A percentile compares a stretch with the other conserved stretches of the same genome.
Evolutionary conservation across 2,113 vertebrate species (phyloP).

Genomic region (Rhinichthys klamathensis): DNA sequence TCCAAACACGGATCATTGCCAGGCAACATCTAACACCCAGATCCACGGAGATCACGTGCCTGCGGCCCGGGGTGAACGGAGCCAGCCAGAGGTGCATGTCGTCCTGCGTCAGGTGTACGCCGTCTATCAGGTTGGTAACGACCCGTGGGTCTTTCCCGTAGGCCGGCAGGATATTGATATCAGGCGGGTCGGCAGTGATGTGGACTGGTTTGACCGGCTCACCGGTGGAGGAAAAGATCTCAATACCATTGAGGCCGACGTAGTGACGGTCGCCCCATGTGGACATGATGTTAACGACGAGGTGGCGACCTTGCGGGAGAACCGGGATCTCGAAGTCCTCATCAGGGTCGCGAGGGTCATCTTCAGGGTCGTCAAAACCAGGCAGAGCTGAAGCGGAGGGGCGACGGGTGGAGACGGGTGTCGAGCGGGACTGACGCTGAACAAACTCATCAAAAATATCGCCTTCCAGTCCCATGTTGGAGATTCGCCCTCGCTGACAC

Average conservation of each 20-base stretch:
- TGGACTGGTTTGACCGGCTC: conserved; percentile 79
- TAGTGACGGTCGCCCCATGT: conserved; percentile 99
- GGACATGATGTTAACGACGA: conserved; percentile 86
- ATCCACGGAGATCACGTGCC: conserved; percentile 83
- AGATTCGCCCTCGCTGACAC: conserved; percentile 90
- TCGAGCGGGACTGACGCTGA: conserved; percentile 77
- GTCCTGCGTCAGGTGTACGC: conserved; percentile 92
- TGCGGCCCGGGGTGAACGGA: conserved; percentile 86
- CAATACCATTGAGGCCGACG: conserved; percentile 92
- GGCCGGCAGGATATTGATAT: conserved; percentile 91
- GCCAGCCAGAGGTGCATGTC: conserved; percentile 98
- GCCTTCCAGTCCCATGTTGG: conserved; percentile 84
- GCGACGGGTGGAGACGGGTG: conserved; percentile 47
- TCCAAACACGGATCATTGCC: conserved; percentile 96
- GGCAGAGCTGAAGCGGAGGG: not conserved
- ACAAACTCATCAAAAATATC: conserved; percentile 95
- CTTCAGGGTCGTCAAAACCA: conserved; percentile 67
- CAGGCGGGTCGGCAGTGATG: conserved; percentile 86
- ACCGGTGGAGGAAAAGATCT: conserved; percentile 90
- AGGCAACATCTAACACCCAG: conserved; percentile 83
- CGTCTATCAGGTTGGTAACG: conserved; percentile 85
- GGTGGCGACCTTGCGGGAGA: conserved; percentile 84
- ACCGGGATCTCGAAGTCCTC: conserved; percentile 91
- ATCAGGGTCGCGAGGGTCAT: conserved; percentile 66
- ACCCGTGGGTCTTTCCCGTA: conserved; percentile 89